A percentile compares a stretch with the other conserved stretches of the same genome.
Evolutionary conservation across 2,888 invertebrate genomes (phyloP).

Genomic region (Drosophila trichaetosa): DNA sequence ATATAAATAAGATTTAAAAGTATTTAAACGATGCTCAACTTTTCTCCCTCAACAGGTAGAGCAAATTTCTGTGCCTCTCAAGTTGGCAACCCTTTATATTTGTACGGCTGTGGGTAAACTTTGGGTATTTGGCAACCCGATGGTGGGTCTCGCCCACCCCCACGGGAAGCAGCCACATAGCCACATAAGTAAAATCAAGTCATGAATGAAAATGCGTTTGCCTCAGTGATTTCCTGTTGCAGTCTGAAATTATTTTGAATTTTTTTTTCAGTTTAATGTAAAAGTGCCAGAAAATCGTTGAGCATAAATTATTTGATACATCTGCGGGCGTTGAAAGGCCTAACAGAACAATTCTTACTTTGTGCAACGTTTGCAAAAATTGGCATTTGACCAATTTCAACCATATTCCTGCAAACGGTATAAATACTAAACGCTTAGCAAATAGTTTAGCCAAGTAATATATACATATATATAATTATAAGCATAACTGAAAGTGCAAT

Average conservation of each 20-base stretch:
- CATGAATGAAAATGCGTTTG: conserved; percentile 79
- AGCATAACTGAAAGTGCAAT: conserved; percentile 47
- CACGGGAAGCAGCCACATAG: conserved; percentile 45
- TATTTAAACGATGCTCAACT: not conserved
- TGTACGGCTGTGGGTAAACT: not conserved
- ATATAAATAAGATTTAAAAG: not conserved
- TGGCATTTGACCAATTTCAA: conserved; percentile 34
- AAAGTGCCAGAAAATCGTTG: conserved; percentile 41
- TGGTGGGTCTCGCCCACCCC: not conserved
- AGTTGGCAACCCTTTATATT: not conserved
- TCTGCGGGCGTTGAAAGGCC: conserved; percentile 59
- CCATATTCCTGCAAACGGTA: not conserved
- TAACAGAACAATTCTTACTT: conserved; percentile 41
- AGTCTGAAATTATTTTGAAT: conserved; percentile 30
- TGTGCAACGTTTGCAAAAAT: conserved; percentile 16
- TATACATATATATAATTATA: conserved; percentile 18
- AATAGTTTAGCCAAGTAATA: conserved; percentile 36
- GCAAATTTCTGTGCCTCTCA: not conserved
- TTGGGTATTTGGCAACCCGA: conserved; percentile 2
- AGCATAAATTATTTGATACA: conserved; percentile 66
- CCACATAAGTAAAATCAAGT: conserved; percentile 75
- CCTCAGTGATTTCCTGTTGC: conserved; percentile 74
- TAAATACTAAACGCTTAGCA: conserved; percentile 8
- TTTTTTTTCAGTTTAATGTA: conserved; percentile 1
- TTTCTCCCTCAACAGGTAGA: not conserved